Evolutionary conservation across 2,888 invertebrate genomes (phyloP).

Genomic region (Ochropleura plecta): DNA sequence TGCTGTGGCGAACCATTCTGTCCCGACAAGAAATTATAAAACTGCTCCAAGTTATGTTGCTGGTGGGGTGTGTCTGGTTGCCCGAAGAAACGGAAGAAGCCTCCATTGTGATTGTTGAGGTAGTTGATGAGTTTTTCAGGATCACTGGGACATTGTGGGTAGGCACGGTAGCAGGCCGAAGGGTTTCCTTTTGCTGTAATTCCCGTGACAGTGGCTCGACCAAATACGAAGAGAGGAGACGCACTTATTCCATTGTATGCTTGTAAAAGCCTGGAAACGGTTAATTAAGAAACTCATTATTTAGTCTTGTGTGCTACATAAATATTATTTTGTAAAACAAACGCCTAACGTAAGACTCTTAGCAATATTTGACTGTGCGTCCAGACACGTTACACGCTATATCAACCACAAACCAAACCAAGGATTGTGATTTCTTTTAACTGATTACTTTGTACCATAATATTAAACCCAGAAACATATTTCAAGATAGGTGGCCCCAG

Average conservation of each 20-base stretch:
- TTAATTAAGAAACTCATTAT: background rate
- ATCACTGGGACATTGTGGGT: conserved; percentile 94
- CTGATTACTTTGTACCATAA: background rate
- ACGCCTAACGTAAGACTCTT: background rate
- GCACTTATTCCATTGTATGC: conserved; percentile 89
- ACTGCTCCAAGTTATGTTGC: conserved; percentile 81
- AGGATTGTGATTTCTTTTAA: background rate
- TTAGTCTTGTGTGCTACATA: too few species aligned
- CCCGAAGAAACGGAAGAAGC: conserved; percentile 95
- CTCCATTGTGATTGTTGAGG: conserved; percentile 96
- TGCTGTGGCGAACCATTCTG: conserved; percentile 67
- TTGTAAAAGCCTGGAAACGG: conserved; percentile 89
- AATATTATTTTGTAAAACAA: background rate
- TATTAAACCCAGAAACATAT: background rate
- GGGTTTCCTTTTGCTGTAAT: conserved; percentile 92
- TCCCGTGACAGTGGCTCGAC: conserved; percentile 94
- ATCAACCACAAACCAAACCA: conserved; percentile 2
- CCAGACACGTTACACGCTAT: background rate
- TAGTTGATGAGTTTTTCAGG: conserved; percentile 94
- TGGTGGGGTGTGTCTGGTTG: conserved; percentile 78
- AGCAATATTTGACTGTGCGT: background rate
- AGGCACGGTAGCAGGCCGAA: conserved; percentile 91
- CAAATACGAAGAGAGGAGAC: conserved; percentile 93
- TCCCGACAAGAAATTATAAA: conserved; percentile 79
- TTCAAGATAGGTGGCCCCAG: background rate